Conservation (phyloP, 2,888 invertebrate species). For the Alsophila aescularia region DNA sequence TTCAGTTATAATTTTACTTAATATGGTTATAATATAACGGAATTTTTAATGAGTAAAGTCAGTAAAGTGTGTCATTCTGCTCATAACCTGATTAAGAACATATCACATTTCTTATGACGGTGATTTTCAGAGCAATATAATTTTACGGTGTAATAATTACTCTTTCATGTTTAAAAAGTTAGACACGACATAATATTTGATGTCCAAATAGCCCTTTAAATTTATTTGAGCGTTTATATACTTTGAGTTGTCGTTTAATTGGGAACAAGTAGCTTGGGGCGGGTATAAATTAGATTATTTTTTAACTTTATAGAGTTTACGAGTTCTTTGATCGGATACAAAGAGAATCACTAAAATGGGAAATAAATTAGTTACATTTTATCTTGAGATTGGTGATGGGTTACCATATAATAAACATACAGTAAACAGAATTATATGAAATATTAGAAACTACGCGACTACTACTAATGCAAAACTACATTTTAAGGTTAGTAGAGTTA, state of each 20-base stretch:
- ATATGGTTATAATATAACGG: too few species aligned
- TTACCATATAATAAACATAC: too few species aligned
- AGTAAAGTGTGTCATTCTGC: background rate
- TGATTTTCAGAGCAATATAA: background rate
- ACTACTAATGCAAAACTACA: too few species aligned
- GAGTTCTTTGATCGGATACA: slow-evolving; percentile 24
- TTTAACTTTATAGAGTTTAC: background rate
- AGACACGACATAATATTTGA: slow-evolving; percentile 8
- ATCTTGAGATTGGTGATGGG: too few species aligned
- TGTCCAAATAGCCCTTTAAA: slow-evolving; percentile 5
- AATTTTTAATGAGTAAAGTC: too few species aligned
- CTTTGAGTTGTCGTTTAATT: slow-evolving; percentile 46
- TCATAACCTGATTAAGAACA: too few species aligned
- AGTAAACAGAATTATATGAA: too few species aligned
- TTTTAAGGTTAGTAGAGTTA: too few species aligned
- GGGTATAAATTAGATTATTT: background rate
- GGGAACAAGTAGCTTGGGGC: slow-evolving; percentile 28
- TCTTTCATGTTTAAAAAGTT: slow-evolving; percentile 3
- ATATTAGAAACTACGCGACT: too few species aligned
- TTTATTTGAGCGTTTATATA: slow-evolving; percentile 23
- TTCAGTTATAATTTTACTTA: too few species aligned
- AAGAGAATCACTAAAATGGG: slow-evolving; percentile 28
- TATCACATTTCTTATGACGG: too few species aligned
- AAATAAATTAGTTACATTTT: slow-evolving; percentile 12
- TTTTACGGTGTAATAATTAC: slow-evolving; percentile 14